These are phyloP conservation scores for Scaptomyza flava DNA, from an alignment of 2,888 invertebrate species.

Conservation along the genomic window DNA sequence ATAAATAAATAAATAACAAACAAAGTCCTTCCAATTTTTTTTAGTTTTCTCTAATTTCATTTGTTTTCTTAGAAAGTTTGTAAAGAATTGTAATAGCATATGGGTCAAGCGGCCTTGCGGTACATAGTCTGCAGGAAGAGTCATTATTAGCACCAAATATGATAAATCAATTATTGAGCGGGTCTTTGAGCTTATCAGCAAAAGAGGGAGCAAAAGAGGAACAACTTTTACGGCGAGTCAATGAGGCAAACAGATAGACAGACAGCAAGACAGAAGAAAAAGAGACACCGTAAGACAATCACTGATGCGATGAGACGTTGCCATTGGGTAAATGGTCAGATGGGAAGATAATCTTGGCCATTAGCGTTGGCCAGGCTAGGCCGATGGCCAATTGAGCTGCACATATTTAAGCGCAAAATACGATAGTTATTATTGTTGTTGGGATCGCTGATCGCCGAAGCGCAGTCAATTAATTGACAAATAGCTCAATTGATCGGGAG, in stretches of 20 bases:
- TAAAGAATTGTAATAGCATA: constrained; percentile 34
- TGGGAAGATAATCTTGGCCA: constrained; percentile 50
- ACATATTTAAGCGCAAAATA: constrained; percentile 77
- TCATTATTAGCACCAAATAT: constrained; percentile 58
- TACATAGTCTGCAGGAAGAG: constrained; percentile 29
- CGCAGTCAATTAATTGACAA: constrained; percentile 79
- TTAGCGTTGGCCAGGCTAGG: constrained; percentile 31
- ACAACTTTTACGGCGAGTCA: constrained; percentile 64
- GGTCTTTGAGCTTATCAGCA: not conserved
- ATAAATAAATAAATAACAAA: too few species aligned
- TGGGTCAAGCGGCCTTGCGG: constrained; percentile 57
- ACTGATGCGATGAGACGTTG: constrained; percentile 27
- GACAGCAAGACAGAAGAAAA: constrained; percentile 23
- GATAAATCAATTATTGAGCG: constrained; percentile 70
- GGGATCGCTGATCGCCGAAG: constrained; percentile 30
- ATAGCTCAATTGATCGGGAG: constrained; percentile 40
- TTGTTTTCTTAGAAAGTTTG: constrained; percentile 14
- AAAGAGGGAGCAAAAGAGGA: constrained; percentile 24
- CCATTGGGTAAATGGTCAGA: constrained; percentile 16
- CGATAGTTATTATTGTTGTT: constrained; percentile 72
- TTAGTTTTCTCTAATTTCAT: not conserved
- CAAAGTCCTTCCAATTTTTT: too few species aligned
- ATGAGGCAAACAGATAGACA: constrained; percentile 19
- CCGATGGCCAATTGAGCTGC: constrained; percentile 60
- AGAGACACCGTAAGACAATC: constrained; percentile 51